Evolutionary conservation across 2,888 invertebrate genomes (phyloP).

Genomic region (Sycophila texana): DNA sequence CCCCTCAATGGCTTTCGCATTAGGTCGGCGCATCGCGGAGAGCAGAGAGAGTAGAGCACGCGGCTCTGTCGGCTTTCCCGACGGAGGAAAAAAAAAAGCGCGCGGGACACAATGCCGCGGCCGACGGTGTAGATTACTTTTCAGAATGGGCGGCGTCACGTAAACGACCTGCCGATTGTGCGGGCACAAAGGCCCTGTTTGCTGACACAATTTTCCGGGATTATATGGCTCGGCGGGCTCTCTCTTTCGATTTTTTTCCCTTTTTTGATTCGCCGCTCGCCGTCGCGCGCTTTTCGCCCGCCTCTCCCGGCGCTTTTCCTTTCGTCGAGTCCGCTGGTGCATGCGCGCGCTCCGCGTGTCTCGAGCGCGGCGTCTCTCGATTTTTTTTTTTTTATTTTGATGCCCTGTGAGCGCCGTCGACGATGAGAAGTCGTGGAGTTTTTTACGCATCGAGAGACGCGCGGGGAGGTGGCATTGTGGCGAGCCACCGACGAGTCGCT

Average conservation of each 20-base stretch:
- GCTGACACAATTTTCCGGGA: conserved; percentile 73
- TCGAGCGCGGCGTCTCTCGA: not conserved
- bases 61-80: too few relatives aligned
- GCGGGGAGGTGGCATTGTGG: conserved; percentile 16
- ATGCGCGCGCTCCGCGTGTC: not conserved
- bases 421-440: conserved; percentile 3
- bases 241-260: not conserved
- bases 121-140: conserved; percentile 75
- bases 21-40: conserved; percentile 50
- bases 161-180: conserved; percentile 69
- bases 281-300: conserved; percentile 25
- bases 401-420: not conserved
- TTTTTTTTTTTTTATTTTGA: not conserved
- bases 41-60: conserved; percentile 26
- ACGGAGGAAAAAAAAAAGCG: not conserved
- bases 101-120: conserved; percentile 25
- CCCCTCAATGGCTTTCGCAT: conserved; percentile 57
- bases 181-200: conserved; percentile 71
- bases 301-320: not conserved
- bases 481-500: conserved; percentile 9
- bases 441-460: conserved; percentile 42
- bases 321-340: not conserved
- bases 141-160: conserved; percentile 74
- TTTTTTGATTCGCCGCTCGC: not conserved
- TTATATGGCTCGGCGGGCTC: conserved; percentile 54